Evolutionary conservation across 2,888 invertebrate species (phyloP).

Genomic region (Zelleria hepariella): DNA sequence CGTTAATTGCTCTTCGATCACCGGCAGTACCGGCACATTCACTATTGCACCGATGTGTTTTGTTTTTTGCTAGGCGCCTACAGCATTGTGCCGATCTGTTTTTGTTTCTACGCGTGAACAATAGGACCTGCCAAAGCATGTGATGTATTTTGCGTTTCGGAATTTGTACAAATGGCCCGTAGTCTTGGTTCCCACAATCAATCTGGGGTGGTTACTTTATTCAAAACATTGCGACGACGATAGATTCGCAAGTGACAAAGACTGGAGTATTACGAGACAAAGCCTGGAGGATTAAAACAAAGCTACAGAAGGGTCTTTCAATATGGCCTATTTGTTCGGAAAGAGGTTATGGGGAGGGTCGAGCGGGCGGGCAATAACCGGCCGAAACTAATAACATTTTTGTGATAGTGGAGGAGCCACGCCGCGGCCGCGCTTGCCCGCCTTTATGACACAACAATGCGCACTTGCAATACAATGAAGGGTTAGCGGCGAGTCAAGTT

Average conservation of each 20-base stretch:
- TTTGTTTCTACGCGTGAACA: not conserved
- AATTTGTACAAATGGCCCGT: not conserved
- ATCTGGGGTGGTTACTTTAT: not conserved
- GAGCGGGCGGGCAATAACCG: constrained; percentile 59
- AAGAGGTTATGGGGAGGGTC: constrained; percentile 41
- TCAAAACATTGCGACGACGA: not conserved
- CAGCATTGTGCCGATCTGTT: not conserved
- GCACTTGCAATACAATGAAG: constrained; percentile 53
- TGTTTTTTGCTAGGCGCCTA: not conserved
- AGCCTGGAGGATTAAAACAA: constrained; percentile 20
- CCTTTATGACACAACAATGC: constrained; percentile 58
- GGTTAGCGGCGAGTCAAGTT: constrained; percentile 39
- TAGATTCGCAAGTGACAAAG: no score
- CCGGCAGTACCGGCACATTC: not conserved
- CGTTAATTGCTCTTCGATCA: constrained; percentile 51
- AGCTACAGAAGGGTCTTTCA: constrained; percentile 18
- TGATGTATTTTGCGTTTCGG: not conserved
- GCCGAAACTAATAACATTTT: constrained; percentile 70
- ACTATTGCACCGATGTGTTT: constrained; percentile 1
- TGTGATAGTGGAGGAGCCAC: constrained; percentile 53
- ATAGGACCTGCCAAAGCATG: not conserved
- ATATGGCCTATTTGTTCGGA: constrained; percentile 31
- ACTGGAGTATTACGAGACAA: constrained; percentile 6
- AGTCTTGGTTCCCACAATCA: not conserved
- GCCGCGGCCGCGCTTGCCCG: constrained; percentile 37